Evolutionary conservation across 2,888 invertebrate species (phyloP), one percentile per base, ranked within the genome.

Genomic region (Rhodophaea formosa): DNA sequence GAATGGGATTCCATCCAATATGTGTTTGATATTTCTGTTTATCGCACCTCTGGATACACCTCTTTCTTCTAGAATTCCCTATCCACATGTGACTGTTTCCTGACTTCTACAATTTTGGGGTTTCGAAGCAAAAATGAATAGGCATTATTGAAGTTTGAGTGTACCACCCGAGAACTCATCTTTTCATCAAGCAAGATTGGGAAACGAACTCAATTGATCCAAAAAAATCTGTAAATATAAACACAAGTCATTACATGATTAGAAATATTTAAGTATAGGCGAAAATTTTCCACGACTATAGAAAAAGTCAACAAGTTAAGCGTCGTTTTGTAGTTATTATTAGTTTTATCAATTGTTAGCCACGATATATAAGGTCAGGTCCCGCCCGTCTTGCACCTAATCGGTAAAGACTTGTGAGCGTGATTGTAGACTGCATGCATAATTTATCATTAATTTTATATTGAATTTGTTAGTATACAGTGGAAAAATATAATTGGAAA

Each of bases 381-480:
- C 12, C 3, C 12, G 14, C 12, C 35, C 10, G 12, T 30, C 23
- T n/a, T 15, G 14, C 30, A 16, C 1, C 7, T 39, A 17, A 32
- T 51, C 16, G 8, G 32, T 15, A 10, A 6, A n/a, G 23, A 29
- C 46, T 51, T 39, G 35, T 51, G 60, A 60, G 55, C 45, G n/a
- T n/a, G 39, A n/a, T 35, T 44, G 17, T 17, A 60, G 51, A 51
- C 52, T 44, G 6, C 29, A 56, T 16, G 3, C 23, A 39, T 47
- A 39, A 23, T 30, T 44, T 30, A 53, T 23, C 44, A n/a, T 42
- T n/a, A 14, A 8, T 39, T 12, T 12, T 39, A 3, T 12, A 15
- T 3, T 53, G 30, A 12, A 44, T 51, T 23, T 10, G 46, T 52
- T 16, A 35, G n/a, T 77, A 12, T 12, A 39, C n/a, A n/a, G 39